Evolutionary conservation across 2,113 vertebrate genomes (phyloP).

Genomic region (Chaetodon auriga): DNA sequence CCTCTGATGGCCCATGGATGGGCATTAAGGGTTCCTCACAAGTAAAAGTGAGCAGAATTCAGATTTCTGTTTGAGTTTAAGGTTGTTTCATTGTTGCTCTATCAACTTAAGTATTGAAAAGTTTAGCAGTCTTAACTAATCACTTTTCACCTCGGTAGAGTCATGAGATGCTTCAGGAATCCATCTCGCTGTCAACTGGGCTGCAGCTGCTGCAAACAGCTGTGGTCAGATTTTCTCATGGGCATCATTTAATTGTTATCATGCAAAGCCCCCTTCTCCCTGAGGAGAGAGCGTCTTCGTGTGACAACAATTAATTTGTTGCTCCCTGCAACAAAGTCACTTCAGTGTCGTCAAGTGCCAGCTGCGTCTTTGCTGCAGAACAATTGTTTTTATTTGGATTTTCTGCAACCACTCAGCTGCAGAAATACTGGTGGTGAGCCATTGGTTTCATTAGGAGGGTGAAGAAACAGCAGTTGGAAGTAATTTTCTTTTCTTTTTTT

Average conservation of each 20-base stretch:
- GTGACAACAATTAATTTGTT: slow-evolving; percentile 49
- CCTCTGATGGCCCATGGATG: no score
- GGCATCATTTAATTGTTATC: slow-evolving; percentile 57
- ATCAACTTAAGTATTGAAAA: background rate
- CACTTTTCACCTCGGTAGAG: slow-evolving; percentile 2
- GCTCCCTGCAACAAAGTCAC: slow-evolving; percentile 58
- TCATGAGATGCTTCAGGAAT: slow-evolving; percentile 17
- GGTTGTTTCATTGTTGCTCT: background rate
- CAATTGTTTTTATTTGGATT: slow-evolving; percentile 17
- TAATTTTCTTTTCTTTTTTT: background rate
- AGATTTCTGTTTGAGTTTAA: background rate
- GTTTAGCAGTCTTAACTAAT: background rate
- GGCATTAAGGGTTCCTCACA: background rate
- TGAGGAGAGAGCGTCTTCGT: slow-evolving; percentile 16
- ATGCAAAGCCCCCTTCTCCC: slow-evolving; percentile 14
- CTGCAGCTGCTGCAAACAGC: slow-evolving; percentile 66
- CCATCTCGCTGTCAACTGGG: slow-evolving; percentile 3
- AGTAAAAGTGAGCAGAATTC: background rate
- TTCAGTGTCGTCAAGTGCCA: slow-evolving; percentile 35
- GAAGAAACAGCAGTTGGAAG: slow-evolving; percentile 20
- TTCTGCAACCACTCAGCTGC: background rate
- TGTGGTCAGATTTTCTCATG: slow-evolving; percentile 50
- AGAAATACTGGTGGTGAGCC: slow-evolving; percentile 27
- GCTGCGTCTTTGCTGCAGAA: slow-evolving; percentile 43
- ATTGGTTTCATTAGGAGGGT: slow-evolving; percentile 26